phyloP scores from a whole-genome alignment of 53 echinoderm and acorn worm species.

The Mesocentrotus franciscanus region DNA sequence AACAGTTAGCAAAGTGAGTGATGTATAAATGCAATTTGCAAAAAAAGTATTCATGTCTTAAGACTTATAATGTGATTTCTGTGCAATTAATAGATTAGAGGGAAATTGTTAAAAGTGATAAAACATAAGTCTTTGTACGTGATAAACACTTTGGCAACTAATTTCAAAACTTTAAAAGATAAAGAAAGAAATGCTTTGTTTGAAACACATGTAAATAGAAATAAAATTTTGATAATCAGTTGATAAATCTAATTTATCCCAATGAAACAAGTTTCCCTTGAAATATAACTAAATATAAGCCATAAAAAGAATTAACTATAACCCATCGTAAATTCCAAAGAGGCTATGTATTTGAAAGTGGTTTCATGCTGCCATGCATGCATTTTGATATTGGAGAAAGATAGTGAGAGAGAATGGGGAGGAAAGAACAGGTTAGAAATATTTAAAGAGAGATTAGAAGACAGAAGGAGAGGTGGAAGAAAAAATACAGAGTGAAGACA shows the following conservation, averaged over 20 bases:
- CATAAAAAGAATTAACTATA: too few species aligned
- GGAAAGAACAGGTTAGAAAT: not conserved
- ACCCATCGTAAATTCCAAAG: too few species aligned
- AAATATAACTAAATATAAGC: too few species aligned
- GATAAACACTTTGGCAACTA: too few species aligned
- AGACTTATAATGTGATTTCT: not conserved
- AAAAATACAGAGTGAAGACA: too few species aligned
- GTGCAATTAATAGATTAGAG: not conserved
- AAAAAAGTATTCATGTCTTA: not conserved
- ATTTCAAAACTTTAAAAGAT: not conserved
- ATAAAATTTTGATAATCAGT: not conserved
- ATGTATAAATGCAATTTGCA: not conserved
- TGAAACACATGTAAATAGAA: not conserved
- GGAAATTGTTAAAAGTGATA: not conserved
- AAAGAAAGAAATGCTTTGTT: too few species aligned
- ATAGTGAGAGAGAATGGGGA: not conserved
- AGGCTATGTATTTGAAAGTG: too few species aligned
- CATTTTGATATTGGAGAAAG: too few species aligned
- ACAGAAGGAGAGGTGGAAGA: not conserved
- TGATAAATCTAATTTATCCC: not conserved
- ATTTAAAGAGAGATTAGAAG: not conserved
- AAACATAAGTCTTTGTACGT: too few species aligned
- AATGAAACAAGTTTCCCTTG: too few species aligned
- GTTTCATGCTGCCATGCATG: too few species aligned
- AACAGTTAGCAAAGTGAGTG: conserved; percentile 10